Evolutionary conservation across 2,113 vertebrate species (phyloP), one percentile per base, ranked within the genome.

Genomic region (Leptocoma aspasia): DNA sequence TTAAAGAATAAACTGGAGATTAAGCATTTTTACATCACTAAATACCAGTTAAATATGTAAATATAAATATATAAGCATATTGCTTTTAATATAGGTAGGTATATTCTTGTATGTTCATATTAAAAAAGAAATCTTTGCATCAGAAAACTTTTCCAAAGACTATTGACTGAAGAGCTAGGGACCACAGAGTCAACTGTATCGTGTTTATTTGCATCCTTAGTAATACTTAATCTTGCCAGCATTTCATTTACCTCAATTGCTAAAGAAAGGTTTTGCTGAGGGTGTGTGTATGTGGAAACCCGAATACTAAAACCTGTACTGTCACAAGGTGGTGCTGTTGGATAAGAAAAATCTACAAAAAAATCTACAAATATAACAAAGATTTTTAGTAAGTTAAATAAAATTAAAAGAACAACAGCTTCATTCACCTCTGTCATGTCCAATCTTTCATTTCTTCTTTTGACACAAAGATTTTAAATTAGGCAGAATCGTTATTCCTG

Each of bases 301-400:
- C 22, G 66, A 78, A 23, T 6, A 53, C 26, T 54, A 69, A 54
- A 93, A 71, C 61, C 66, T 42, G 35, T 84, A 80, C 15, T 56
- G 59, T 96, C 99, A 98, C 98, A 97, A 97, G 98, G 97, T 98
- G 99, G 99, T 98, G 98, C 98, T 99, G 80, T 97, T 97, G 98
- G 97, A 98, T 98, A 97, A 96, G 71, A 86, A 95, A 95, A 94
- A 80, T 39, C 39, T 39, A 39, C 39, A 39, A 39, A 39, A 39
- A 39, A 39, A 39, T 39, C 9, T 39, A 39, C 39, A 39, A 39
- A 39, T 10, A 39, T 39, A 39, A 39, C 39, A 39, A 39, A 95
- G 94, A 95, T 89, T 97, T 97, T 98, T 98, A 97, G 92, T n/a
- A 90, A 98, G 97, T 98, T 98, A 98, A 98, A 97, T 98, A 97